Conservation (phyloP, 2,797 vertebrate species). For the Trachops cirrhosus region DNA sequence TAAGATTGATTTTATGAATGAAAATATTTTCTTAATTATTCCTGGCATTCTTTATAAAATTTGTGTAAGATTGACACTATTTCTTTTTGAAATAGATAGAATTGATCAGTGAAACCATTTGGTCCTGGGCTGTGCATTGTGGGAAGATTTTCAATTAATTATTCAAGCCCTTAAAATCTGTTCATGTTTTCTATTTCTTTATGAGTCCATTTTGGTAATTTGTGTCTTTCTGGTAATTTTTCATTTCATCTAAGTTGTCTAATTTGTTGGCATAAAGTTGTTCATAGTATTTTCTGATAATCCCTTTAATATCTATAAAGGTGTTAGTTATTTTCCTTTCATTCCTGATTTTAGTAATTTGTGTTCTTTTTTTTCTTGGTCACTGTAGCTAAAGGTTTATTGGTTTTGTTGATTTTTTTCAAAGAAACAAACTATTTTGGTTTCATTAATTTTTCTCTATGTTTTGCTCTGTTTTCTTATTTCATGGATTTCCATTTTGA, state of each 20-base stretch:
- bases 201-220: background rate
- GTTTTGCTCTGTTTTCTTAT: background rate
- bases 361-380: background rate
- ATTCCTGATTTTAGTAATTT: background rate
- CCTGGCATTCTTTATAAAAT: background rate
- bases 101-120: background rate
- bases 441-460: background rate
- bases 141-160: background rate
- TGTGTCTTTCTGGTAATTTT: background rate
- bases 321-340: background rate
- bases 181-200: background rate
- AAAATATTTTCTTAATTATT: background rate
- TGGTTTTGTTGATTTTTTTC: background rate
- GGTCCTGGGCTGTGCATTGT: background rate
- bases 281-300: background rate
- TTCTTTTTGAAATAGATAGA: background rate
- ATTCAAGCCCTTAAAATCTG: background rate
- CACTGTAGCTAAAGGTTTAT: background rate
- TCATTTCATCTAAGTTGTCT: background rate
- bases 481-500: background rate
- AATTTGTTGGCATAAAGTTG: background rate
- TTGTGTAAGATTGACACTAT: background rate
- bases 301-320: background rate
- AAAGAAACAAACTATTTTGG: background rate
- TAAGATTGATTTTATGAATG: background rate